phyloP scores from a whole-genome alignment of 2,888 invertebrate genomes.

The Lycaena phlaeas region DNA sequence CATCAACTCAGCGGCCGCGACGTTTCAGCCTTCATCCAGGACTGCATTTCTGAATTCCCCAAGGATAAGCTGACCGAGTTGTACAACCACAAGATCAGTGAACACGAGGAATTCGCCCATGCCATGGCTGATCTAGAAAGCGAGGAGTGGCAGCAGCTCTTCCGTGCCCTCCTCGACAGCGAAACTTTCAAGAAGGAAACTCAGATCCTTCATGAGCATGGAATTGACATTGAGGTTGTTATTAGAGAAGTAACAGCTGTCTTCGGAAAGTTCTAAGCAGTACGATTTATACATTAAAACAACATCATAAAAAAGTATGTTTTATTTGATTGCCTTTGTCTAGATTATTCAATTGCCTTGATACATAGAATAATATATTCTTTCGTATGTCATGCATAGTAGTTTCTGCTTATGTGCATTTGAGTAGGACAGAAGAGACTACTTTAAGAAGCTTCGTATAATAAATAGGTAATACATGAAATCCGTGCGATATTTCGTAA shows the following conservation, averaged over 20 bases:
- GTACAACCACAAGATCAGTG: slow-evolving; percentile 41
- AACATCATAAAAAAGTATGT: no score
- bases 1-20: slow-evolving; percentile 19
- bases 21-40: slow-evolving; percentile 20
- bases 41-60: slow-evolving; percentile 22
- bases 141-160: slow-evolving; percentile 39
- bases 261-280: slow-evolving; percentile 17
- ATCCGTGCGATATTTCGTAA: no score
- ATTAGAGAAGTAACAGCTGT: slow-evolving; percentile 18
- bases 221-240: slow-evolving; percentile 27
- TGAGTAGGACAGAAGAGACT: no score
- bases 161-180: slow-evolving; percentile 36
- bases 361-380: no score
- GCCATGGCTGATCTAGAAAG: slow-evolving; percentile 43
- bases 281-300: neutral
- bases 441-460: no score
- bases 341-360: no score
- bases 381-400: no score
- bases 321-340: no score
- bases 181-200: slow-evolving; percentile 39
- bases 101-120: slow-evolving; percentile 39
- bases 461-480: no score
- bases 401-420: no score
- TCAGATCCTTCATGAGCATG: slow-evolving; percentile 32
- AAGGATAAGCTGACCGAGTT: slow-evolving; percentile 36